Evolutionary conservation across 2,888 invertebrate genomes (phyloP), one percentile per base, ranked within the genome.

Genomic region (Microctonus aethiopoides): DNA sequence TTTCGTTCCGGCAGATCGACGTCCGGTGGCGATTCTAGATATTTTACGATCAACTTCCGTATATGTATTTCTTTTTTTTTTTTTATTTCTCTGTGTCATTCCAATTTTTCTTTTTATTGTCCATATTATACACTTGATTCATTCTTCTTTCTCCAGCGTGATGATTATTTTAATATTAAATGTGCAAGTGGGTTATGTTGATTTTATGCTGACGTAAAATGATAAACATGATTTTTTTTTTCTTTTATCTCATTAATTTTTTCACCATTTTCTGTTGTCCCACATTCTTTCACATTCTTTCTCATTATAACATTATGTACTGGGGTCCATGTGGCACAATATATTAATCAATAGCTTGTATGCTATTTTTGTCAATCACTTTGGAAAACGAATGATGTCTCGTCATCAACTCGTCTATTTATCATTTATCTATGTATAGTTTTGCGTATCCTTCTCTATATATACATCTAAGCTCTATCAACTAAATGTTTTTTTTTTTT

Each of bases 361-460:
- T n/a, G n/a, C n/a, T n/a, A n/a, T n/a, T 46, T 46, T 20, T 16
- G 46, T 46, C 46, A 20, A 16, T 46, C 16, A 46, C 4, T 2
- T n/a, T 46, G 9, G 6, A 46, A 46, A 46, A 46, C 16, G 13
- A 65, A 65, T 26, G 34, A 52, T 22, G 22, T 34, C 16, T 22
- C 32, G 59, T 41, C 57, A 26, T 59, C 46, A 13, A 32, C 59
- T 67, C 59, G 39, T 41, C 57, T 46, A 41, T 57, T 34, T 11
- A 32, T 59, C 46, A 63, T 34, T 41, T 24, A 16, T 46, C 16
- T 16, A 16, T 46, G 46, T 24, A 61, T 24, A 36, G 7, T 61
- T 34, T 16, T 56, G 36, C 36, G 36, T n/a, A 54, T 29, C 5
- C 63, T 36, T 39, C 39, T 36, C 39, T 26, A 39, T 61, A 39